Evolutionary conservation across 2,888 invertebrate species (phyloP).

Genomic region (Leptinotarsa peninsularis): DNA sequence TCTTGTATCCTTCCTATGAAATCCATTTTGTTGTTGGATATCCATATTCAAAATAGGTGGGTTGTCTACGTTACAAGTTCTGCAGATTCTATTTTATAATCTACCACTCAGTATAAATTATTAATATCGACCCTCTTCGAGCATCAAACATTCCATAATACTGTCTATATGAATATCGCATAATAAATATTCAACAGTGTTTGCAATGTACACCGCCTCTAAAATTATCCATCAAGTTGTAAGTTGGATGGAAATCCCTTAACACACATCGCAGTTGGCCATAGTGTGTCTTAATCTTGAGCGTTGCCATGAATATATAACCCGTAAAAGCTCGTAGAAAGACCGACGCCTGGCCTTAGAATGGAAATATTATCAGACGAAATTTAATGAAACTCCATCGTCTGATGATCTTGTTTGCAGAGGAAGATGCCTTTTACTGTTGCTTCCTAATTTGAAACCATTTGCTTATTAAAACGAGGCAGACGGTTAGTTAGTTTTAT

Average conservation of each 20-base stretch:
- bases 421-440: conserved; percentile 54
- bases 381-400: conserved; percentile 43
- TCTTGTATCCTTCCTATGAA: not conserved
- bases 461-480: conserved; percentile 57
- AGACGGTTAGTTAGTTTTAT: conserved; percentile 39
- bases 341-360: conserved; percentile 40
- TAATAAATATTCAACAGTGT: conserved; percentile 61
- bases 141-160: conserved; percentile 29
- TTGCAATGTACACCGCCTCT: conserved; percentile 57
- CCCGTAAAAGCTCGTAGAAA: conserved; percentile 57
- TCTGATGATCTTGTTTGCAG: conserved; percentile 52
- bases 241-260: conserved; percentile 57
- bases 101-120: conserved; percentile 13
- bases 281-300: conserved; percentile 63
- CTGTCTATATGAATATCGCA: conserved; percentile 47
- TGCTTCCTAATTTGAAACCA: conserved; percentile 57
- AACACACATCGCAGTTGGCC: conserved; percentile 61
- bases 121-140: conserved; percentile 12
- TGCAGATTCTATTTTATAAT: conserved; percentile 7
- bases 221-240: conserved; percentile 60
- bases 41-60: conserved; percentile 12
- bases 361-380: conserved; percentile 27
- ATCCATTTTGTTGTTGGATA: conserved; percentile 6
- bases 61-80: not conserved
- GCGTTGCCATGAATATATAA: conserved; percentile 64